Base-by-base conservation (phyloP, 2,888 invertebrate genomes). In the Acronicta psi region DNA sequence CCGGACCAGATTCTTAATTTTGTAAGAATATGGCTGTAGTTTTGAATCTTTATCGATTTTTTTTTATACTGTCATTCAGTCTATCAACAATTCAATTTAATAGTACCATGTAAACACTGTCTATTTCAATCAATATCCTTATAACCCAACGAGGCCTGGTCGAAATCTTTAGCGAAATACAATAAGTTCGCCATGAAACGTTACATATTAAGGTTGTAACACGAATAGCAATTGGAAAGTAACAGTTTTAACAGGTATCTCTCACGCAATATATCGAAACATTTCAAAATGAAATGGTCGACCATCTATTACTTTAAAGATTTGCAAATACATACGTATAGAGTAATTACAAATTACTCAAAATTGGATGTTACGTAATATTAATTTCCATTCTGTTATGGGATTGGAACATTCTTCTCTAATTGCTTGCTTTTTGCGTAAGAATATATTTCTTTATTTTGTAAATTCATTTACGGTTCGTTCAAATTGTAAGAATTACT, bases 261-360 rank as follows among this genome's bases (percentile, higher is more conserved):
- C 31, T 52, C 86, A 87, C 77, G 86, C 84, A 71, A 85, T 54
- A 31, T 50, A 56, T 56, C 46, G 45, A 60, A 70, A 68, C 53
- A 62, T 78, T 73, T 63, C 62, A 59, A 76, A 74, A 75, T 68
- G 45, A 63, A 44, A 34, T 51, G 36, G 18, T 49, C 43, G 72
- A 62, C 71, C 70, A 63, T 77, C 59, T 53, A 70, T 58, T 61
- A 64, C 57, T 71, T 55, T 45, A 47, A 53, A 50, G 44, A 58
- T 63, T 75, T 47, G 60, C 57, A 67, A 68, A 73, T 49, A 51
- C 10, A 34, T 14, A 14, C 10, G 16, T 44, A 25, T 16, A 29
- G 5, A 54, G 34, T 16, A 44, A 46, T 64, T 69, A 45, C 29
- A 46, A 61, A 23, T 58, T 36, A 46, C 11, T 49, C 18, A 44